Percentiles rank a stretch among this genome's conserved stretches.
phyloP scores from a whole-genome alignment of 2,888 invertebrate species.

The Andrena minutula region DNA sequence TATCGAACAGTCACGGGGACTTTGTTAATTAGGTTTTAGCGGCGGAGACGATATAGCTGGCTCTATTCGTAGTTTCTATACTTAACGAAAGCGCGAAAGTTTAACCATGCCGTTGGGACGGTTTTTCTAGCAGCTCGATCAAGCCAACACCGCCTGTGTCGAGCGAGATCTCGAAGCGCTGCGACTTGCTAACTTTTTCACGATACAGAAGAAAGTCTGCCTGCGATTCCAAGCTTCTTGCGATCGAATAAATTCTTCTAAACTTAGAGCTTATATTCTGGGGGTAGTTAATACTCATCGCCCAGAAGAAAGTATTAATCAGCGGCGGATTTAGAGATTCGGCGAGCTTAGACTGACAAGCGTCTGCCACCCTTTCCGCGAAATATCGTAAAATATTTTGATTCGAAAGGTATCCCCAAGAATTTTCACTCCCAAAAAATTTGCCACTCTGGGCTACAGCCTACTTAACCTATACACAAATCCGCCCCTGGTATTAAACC shows the following conservation, averaged over 20 bases:
- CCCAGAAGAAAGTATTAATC: too few species aligned
- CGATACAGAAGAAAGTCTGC: conserved; percentile 23
- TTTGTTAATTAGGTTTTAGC: conserved; percentile 81
- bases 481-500: too few species aligned
- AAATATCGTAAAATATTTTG: too few species aligned
- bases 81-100: conserved; percentile 57
- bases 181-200: conserved; percentile 39
- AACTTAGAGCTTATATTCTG: too few species aligned
- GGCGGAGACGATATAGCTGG: conserved; percentile 81
- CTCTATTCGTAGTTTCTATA: conserved; percentile 82
- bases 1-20: conserved; percentile 70
- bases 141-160: conserved; percentile 42
- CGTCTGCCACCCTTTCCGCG: too few species aligned
- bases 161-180: conserved; percentile 51
- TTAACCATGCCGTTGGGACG: conserved; percentile 70
- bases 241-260: neutral
- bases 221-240: conserved; percentile 26
- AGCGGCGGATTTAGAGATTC: too few species aligned
- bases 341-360: too few species aligned
- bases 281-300: too few species aligned
- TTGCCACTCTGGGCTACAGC: too few species aligned
- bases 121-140: conserved; percentile 65
- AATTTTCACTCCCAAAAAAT: too few species aligned
- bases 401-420: too few species aligned
- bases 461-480: too few species aligned